Evolutionary conservation across 2,797 vertebrate species (phyloP).

Genomic region (Etheostoma perlongum): DNA sequence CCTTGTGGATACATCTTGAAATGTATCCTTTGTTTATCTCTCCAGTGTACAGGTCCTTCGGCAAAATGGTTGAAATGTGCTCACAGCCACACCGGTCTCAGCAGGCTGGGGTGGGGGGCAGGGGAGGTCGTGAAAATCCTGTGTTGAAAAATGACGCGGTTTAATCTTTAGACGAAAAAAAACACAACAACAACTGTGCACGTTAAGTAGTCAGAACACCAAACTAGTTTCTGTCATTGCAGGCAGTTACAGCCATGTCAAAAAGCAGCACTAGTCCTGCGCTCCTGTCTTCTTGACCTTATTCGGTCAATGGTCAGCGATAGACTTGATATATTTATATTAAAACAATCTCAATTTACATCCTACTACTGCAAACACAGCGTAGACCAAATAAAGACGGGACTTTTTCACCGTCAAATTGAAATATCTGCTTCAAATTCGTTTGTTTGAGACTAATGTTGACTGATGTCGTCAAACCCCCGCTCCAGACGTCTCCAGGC

Average conservation of each 20-base stretch:
- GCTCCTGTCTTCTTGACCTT: constrained; percentile 67
- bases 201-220: constrained; percentile 17
- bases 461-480: constrained; percentile 22
- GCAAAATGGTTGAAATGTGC: constrained; percentile 73
- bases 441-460: constrained; percentile 3
- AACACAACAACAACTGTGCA: constrained; percentile 20
- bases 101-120: constrained; percentile 48
- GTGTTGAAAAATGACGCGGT: constrained; percentile 74
- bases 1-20: constrained; percentile 92
- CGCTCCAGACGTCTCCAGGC: constrained; percentile 40
- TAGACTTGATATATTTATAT: not conserved
- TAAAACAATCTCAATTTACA: not conserved
- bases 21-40: constrained; percentile 83
- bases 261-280: constrained; percentile 21
- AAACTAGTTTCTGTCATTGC: constrained; percentile 26
- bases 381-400: accelerated
- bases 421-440: not conserved
- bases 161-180: constrained; percentile 60
- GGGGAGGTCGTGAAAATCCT: constrained; percentile 70
- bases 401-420: constrained; percentile 7
- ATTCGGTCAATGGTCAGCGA: constrained; percentile 62
- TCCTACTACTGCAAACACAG: constrained; percentile 37
- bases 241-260: not conserved
- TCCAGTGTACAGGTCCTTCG: constrained; percentile 76
- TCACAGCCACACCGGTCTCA: constrained; percentile 72